Conservation (phyloP, 2,888 invertebrate genomes). For the Tiliacea aurago region DNA sequence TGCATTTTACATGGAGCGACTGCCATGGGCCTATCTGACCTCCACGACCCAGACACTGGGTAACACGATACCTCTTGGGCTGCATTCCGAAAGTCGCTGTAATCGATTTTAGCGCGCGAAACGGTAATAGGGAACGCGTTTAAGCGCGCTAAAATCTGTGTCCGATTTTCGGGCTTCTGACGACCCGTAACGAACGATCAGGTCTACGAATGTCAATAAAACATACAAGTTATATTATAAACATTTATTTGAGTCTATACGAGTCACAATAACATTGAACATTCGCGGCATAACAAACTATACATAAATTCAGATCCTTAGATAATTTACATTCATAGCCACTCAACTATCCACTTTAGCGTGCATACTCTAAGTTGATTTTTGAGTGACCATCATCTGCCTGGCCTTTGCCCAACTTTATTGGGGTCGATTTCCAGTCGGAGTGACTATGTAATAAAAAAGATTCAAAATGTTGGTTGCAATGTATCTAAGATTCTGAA, state of each 20-base stretch:
- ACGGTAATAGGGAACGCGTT: no score
- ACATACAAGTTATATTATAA: constrained; percentile 22
- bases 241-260: constrained; percentile 54
- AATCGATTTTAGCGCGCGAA: no score
- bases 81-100: no score
- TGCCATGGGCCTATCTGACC: not conserved
- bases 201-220: not conserved
- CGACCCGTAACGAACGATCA: not conserved
- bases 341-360: not conserved
- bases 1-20: not conserved
- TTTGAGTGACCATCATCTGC: not conserved
- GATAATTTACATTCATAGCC: not conserved
- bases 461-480: not conserved
- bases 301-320: constrained; percentile 12
- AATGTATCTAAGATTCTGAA: constrained; percentile 29
- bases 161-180: no score
- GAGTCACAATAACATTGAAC: constrained; percentile 34
- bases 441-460: not conserved
- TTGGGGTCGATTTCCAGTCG: not conserved
- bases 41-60: not conserved
- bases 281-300: constrained; percentile 26
- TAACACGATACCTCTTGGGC: not conserved
- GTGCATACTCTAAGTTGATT: not conserved
- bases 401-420: not conserved
- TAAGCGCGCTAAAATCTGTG: no score